These are phyloP conservation scores for Polydrusus tereticollis DNA, from an alignment of 2,888 invertebrate species.

Conservation along the genomic window DNA sequence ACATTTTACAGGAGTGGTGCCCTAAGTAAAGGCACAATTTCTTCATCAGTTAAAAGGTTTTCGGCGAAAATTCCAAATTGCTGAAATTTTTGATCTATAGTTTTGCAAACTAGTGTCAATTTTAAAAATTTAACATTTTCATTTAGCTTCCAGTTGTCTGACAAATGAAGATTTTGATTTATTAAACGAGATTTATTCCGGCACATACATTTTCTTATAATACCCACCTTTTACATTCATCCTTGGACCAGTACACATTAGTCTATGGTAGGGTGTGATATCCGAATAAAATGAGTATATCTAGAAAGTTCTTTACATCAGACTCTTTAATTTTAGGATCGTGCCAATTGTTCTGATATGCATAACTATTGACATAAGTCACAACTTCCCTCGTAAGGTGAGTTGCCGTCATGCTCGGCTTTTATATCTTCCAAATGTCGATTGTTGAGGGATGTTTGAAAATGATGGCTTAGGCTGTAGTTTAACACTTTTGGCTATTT, in stretches of 20 bases:
- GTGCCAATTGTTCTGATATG: constrained; percentile 30
- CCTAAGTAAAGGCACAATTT: no score
- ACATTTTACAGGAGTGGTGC: no score
- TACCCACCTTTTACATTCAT: constrained; percentile 18
- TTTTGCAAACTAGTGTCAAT: no score
- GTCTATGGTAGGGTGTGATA: constrained; percentile 32
- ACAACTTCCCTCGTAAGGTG: background rate
- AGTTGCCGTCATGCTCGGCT: background rate
- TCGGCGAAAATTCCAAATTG: no score
- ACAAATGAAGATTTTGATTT: constrained; percentile 23
- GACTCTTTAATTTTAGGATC: constrained; percentile 27
- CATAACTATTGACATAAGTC: constrained; percentile 6
- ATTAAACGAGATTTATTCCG: constrained; percentile 17
- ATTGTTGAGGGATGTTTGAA: background rate
- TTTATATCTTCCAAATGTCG: background rate
- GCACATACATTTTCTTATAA: constrained; percentile 24
- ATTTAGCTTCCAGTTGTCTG: constrained; percentile 14
- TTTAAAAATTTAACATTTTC: constrained; percentile 17
- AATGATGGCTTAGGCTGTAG: background rate
- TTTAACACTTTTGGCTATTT: constrained; percentile 17
- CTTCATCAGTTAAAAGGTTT: no score
- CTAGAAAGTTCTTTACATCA: constrained; percentile 29
- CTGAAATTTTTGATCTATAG: no score
- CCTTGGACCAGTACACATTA: constrained; percentile 14
- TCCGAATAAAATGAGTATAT: constrained; percentile 19